Percentiles rank a stretch among this genome's conserved stretches.
These are phyloP conservation scores for Leucoraja erinaceus DNA, from an alignment of 2,113 vertebrate genomes.

Conservation along the genomic window DNA sequence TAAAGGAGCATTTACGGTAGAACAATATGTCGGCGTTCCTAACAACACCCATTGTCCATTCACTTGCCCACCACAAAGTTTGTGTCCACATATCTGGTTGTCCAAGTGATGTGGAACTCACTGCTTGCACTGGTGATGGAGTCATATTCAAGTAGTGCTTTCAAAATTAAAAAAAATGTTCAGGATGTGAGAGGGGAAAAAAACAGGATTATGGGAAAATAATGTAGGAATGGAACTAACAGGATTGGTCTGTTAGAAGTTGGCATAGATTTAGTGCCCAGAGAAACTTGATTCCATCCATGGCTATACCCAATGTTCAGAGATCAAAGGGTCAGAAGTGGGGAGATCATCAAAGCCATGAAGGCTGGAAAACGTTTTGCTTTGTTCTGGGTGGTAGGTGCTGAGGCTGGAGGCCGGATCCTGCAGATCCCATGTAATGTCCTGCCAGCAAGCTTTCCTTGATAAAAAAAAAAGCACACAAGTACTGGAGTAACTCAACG, in stretches of 20 bases:
- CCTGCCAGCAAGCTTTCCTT: neutral
- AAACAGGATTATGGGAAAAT: no score
- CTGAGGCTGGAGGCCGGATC: neutral
- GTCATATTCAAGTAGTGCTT: no score
- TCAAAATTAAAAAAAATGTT: no score
- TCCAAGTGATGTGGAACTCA: no score
- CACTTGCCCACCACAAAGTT: neutral
- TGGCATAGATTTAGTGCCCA: no score
- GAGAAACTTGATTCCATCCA: neutral
- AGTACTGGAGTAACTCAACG: no score
- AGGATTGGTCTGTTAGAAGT: no score
- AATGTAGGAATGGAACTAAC: no score
- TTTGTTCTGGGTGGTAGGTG: neutral
- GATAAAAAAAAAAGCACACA: no score
- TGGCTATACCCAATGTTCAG: neutral
- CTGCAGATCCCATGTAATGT: neutral
- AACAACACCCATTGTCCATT: neutral
- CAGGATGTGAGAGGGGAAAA: no score
- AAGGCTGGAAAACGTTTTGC: neutral
- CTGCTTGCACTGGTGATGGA: no score
- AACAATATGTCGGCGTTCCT: neutral
- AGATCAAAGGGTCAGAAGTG: neutral
- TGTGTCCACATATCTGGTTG: neutral
- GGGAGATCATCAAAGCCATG: neutral
- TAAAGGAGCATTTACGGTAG: neutral